Base-by-base conservation (phyloP, 2,888 invertebrate genomes). In the Apomyelois bistriatella region DNA sequence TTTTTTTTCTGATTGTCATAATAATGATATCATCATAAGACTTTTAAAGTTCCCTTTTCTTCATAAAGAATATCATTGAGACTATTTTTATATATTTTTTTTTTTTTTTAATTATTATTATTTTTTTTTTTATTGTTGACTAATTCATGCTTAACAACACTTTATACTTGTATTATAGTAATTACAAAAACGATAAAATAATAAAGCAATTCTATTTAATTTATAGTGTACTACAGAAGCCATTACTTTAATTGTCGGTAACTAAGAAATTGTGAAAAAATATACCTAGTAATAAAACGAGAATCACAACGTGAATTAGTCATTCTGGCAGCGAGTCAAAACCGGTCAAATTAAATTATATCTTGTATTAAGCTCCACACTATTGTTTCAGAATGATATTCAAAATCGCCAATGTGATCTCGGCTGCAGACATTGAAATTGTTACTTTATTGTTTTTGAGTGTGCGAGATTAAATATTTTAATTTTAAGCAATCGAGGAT, bases 321-420 rank as follows among this genome's bases (percentile, higher is more conserved):
- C 82, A 86, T 80, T 81, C 71, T 89, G 89, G 89, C 89, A 85
- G 60, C 65, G 81, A 78, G 70, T 85, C 88, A 87, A 85, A 74
- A 65, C 68, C 65, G 72, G 62, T 66, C 74, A 78, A 82, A 84
- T 83, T 79, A 85, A 85, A 82, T 82, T 79, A 81, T 78, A 76
- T 72, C 66, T 68, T 66, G 68, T 72, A 70, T 75, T 76, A 70
- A 75, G 60, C 76, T 75, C 74, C 74, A 69, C 60, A 66, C 82
- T 77, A 86, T 88, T 85, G 86, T 86, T 79, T 74, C 64, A 79
- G 67, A 75, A 75, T 72, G 70, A 66, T 74, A 69, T 62, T 79
- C 79, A 79, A 79, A 70, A 79, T 56, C 66, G 51, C 72, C 64
- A 66, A 81, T 79, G 78, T 74, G 68, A 57, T 59, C 57, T 61